Evolutionary conservation across 2,797 vertebrate genomes (phyloP).

Genomic region (Dendrocincla tyrannina): DNA sequence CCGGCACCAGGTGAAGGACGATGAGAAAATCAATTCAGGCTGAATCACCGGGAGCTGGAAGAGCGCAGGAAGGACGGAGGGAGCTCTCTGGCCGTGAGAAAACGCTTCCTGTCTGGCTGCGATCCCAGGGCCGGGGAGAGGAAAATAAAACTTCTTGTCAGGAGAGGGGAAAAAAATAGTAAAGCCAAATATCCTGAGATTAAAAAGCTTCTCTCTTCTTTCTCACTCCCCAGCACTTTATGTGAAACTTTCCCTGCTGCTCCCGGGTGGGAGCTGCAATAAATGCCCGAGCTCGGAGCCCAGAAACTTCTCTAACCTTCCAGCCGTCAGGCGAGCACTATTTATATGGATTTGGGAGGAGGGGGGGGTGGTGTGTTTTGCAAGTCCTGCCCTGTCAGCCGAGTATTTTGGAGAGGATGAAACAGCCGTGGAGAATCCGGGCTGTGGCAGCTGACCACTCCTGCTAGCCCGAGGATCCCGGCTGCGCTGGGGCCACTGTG

Average conservation of each 20-base stretch:
- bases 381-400: slow-evolving; percentile 69
- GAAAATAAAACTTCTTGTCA: slow-evolving; percentile 10
- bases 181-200: background rate
- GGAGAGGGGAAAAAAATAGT: background rate
- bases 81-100: slow-evolving; percentile 9
- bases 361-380: slow-evolving; percentile 56
- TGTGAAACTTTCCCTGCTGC: background rate
- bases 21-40: background rate
- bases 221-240: background rate
- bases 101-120: slow-evolving; percentile 51
- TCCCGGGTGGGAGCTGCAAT: slow-evolving; percentile 58
- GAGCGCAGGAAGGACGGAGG: slow-evolving; percentile 41
- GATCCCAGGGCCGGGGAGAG: slow-evolving; percentile 26
- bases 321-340: slow-evolving; percentile 52
- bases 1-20: slow-evolving; percentile 18
- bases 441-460: slow-evolving; percentile 69
- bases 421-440: slow-evolving; percentile 75
- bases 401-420: slow-evolving; percentile 81
- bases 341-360: slow-evolving; percentile 67
- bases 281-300: slow-evolving; percentile 60
- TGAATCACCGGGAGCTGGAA: background rate
- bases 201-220: background rate
- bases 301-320: slow-evolving; percentile 81
- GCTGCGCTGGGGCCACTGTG: background rate
- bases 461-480: background rate